Conservation (phyloP, 1,140 invertebrate species). For the Chrysoperla carnea region DNA sequence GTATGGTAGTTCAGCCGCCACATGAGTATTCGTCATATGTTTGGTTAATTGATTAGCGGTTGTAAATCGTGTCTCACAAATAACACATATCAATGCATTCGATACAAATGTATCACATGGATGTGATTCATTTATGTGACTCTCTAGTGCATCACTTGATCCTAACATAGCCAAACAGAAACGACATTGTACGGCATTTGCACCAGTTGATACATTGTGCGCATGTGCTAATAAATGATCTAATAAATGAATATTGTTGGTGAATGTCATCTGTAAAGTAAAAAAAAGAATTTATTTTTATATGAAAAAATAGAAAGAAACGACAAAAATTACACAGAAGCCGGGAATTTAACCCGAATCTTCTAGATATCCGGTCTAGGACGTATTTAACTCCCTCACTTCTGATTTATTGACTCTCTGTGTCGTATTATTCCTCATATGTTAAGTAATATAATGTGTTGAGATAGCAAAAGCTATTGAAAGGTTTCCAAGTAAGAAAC, state of each 20-base stretch:
- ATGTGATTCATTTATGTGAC: conserved; percentile 35
- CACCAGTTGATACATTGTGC: conserved; percentile 20
- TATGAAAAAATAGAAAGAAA: neutral
- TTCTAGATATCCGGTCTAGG: too few relatives aligned
- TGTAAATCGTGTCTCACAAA: conserved; percentile 45
- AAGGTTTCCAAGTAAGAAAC: too few relatives aligned
- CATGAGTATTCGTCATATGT: conserved; percentile 59
- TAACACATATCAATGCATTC: conserved; percentile 36
- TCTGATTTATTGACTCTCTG: too few relatives aligned
- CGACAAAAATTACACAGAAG: conserved; percentile 2
- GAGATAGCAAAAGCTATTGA: too few relatives aligned
- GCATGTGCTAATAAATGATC: conserved; percentile 51
- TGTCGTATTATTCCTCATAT: too few relatives aligned
- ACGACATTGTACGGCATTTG: conserved; percentile 25
- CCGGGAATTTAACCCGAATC: too few relatives aligned
- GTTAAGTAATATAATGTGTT: too few relatives aligned
- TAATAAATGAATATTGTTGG: conserved; percentile 43
- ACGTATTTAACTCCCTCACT: too few relatives aligned
- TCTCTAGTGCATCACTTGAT: conserved; percentile 24
- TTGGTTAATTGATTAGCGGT: conserved; percentile 42
- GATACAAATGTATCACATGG: conserved; percentile 28
- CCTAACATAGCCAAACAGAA: conserved; percentile 35
- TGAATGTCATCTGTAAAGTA: conserved; percentile 33
- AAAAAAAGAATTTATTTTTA: conserved; percentile 8
- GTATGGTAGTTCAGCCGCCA: conserved; percentile 62